These are phyloP conservation scores for Pandemis corylana DNA, from an alignment of 2,888 invertebrate genomes.

Conservation along the genomic window DNA sequence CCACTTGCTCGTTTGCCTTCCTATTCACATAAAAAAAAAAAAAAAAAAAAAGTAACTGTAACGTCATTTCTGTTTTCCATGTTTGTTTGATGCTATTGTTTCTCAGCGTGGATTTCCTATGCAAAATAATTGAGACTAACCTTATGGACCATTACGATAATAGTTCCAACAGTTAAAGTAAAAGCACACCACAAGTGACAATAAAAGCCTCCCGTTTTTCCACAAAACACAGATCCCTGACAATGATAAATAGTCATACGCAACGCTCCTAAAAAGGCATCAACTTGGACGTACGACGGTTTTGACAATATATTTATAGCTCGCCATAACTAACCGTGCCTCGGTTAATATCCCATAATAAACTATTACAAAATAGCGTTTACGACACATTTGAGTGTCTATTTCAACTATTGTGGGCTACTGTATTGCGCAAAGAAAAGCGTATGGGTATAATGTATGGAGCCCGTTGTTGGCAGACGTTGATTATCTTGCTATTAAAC, in stretches of 20 bases:
- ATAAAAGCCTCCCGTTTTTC: conserved; percentile 17
- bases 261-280: conserved; percentile 34
- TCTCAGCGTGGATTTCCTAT: neutral
- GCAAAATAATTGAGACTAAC: neutral
- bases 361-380: conserved; percentile 38
- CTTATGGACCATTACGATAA: no score
- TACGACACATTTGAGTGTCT: conserved; percentile 35
- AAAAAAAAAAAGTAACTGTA: no score
- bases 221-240: conserved; percentile 24
- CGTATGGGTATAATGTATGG: conserved; percentile 29
- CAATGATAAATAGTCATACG: conserved; percentile 29
- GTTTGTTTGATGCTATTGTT: neutral
- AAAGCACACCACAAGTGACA: neutral
- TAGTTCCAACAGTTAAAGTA: neutral
- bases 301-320: conserved; percentile 41
- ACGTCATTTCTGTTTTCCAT: no score
- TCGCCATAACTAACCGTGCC: conserved; percentile 36
- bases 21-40: no score
- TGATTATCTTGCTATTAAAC: conserved; percentile 20
- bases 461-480: conserved; percentile 16
- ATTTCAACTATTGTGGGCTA: conserved; percentile 33
- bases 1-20: no score
- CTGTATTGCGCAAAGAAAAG: conserved; percentile 35
- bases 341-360: conserved; percentile 38
- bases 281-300: conserved; percentile 20